Conservation (phyloP, 2,888 invertebrate species). For the Coleophora deauratella region DNA sequence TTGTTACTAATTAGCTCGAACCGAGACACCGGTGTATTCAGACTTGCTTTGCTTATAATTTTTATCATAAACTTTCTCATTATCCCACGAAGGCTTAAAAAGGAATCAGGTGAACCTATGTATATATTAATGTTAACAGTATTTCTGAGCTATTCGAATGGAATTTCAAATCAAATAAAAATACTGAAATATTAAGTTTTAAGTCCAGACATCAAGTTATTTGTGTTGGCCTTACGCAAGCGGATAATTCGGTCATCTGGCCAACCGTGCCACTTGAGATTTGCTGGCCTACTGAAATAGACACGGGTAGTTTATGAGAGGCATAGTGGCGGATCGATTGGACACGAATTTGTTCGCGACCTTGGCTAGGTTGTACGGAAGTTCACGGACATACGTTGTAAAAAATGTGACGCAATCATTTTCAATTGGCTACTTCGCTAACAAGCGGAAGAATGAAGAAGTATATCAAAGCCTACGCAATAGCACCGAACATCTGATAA, state of each 20-base stretch:
- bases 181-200: not conserved
- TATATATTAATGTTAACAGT: conserved; percentile 2
- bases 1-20: conserved; percentile 35
- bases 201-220: conserved; percentile 23
- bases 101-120: conserved; percentile 20
- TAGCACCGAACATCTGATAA: too few relatives aligned
- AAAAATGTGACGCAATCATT: conserved; percentile 10
- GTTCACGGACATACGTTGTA: conserved; percentile 54
- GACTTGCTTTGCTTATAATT: conserved; percentile 19
- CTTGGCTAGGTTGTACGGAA: conserved; percentile 62
- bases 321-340: conserved; percentile 46
- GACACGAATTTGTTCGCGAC: conserved; percentile 38
- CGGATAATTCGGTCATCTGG: conserved; percentile 60
- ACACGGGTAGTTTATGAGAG: conserved; percentile 45
- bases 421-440: conserved; percentile 7
- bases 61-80: conserved; percentile 32
- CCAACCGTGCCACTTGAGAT: conserved; percentile 35
- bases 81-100: conserved; percentile 27
- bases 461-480: conserved; percentile 4
- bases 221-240: conserved; percentile 53
- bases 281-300: conserved; percentile 41
- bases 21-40: conserved; percentile 18
- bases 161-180: not conserved
- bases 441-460: conserved; percentile 7
- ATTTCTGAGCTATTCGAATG: too few relatives aligned